Evolutionary conservation across 2,113 vertebrate genomes (phyloP), one percentile per base, ranked within the genome.

Genomic region (Meriones unguiculatus): DNA sequence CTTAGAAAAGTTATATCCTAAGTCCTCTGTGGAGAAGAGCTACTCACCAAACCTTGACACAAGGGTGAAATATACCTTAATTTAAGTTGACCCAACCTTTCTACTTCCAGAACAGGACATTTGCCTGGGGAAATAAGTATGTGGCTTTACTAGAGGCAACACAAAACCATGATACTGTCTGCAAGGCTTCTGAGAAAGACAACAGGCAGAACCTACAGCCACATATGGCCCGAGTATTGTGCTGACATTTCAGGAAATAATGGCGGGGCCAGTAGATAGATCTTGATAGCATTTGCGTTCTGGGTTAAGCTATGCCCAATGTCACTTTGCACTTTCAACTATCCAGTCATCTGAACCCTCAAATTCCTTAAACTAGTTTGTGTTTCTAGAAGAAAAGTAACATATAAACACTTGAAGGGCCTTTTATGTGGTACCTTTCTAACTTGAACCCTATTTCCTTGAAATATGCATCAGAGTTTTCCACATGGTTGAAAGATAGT

Each of bases 371-470:
- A 54, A 65, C 30, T 50, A 67, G 46, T 90, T 87, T 57, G 73
- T 89, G 32, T 87, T 90, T 91, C 77, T 70, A 89, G 52, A 84
- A 52, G 8, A n/a, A 93, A 91, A 90, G 78, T 75, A 82, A 77
- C 9, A 41, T 81, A 75, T 25, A 50, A 50, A 35, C 87, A 81
- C 28, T 38, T 25, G 10, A 35, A 65, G 67, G 24, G 18, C 35
- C 35, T 82, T 72, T 89, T 52, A 62, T 78, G 22, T 30, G 59
- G 46, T 20, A 81, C 46, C 25, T 91, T 87, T 10, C 64, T 75
- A 96, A 75, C 41, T n/a, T 87, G 15, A 18, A 2, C 20, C 5
- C 30, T 52, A 9, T 91, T 90, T 85, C 80, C 82, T 88, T 82
- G 90, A 88, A 22, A 54, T 32, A 6, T n/a, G 28, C 38, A 76